phyloP scores from a whole-genome alignment of 2,888 invertebrate genomes.

The Eupithecia subumbrata region DNA sequence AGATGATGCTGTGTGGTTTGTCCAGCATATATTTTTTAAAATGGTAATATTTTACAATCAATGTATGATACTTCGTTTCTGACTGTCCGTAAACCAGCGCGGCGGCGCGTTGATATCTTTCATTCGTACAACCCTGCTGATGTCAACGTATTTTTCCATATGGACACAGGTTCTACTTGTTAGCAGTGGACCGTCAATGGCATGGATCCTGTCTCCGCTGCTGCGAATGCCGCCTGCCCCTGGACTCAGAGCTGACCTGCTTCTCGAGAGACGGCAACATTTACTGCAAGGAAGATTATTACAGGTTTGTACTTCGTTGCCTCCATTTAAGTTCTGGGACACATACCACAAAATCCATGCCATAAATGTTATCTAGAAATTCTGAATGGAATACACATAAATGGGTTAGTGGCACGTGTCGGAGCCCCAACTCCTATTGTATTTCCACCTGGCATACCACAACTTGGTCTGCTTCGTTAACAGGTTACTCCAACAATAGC shows the following conservation, averaged over 20 bases:
- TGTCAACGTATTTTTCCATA: neutral
- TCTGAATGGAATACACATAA: neutral
- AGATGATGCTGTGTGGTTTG: neutral
- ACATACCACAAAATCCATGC: neutral
- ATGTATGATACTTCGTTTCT: neutral
- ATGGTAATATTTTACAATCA: neutral
- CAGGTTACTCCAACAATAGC: neutral
- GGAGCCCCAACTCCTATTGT: neutral
- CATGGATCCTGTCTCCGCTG: slow-evolving; percentile 93
- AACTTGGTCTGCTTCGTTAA: neutral
- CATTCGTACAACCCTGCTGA: neutral
- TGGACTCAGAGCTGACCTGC: slow-evolving; percentile 94
- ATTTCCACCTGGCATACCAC: neutral
- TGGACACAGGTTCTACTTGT: slow-evolving; percentile 85
- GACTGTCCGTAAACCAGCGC: neutral
- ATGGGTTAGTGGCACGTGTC: neutral
- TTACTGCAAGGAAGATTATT: slow-evolving; percentile 97
- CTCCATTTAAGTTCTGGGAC: neutral
- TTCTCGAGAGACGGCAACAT: slow-evolving; percentile 95
- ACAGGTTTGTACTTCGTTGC: slow-evolving; percentile 81
- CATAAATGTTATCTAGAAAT: neutral
- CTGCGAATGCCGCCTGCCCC: slow-evolving; percentile 92
- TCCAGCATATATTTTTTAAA: neutral
- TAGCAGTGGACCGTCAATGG: slow-evolving; percentile 95
- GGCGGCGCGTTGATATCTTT: neutral